Percentiles rank a stretch among this genome's conserved stretches.
phyloP scores from a whole-genome alignment of 2,888 invertebrate species.

The Polydrusus pterygomalis region DNA sequence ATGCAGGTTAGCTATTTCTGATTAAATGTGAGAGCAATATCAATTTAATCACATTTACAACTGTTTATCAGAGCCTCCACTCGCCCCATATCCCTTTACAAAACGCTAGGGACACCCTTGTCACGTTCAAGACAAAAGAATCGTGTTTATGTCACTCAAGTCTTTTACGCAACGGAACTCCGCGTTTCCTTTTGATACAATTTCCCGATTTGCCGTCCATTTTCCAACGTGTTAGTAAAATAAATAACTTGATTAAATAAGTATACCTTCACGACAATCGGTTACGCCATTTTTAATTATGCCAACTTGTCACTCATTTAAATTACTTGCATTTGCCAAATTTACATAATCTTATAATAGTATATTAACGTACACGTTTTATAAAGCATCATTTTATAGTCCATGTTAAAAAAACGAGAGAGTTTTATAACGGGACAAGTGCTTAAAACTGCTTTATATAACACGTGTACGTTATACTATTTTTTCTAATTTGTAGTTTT shows the following conservation, averaged over 20 bases:
- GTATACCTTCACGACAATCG: not conserved
- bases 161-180: not conserved
- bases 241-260: not conserved
- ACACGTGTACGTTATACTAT: no score
- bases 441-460: no score
- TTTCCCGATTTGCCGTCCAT: slow-evolving; percentile 1
- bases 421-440: no score
- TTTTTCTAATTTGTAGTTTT: no score
- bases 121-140: slow-evolving; percentile 14
- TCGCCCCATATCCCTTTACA: not conserved
- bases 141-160: slow-evolving; percentile 18
- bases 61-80: slow-evolving; percentile 1
- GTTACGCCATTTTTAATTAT: not conserved
- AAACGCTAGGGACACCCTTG: slow-evolving; percentile 16
- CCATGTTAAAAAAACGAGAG: no score
- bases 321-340: no score
- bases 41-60: not conserved
- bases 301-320: not conserved
- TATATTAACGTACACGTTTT: no score
- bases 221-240: not conserved
- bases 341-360: no score
- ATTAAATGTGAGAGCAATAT: not conserved
- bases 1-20: not conserved
- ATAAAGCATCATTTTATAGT: no score
- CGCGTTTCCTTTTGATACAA: slow-evolving; percentile 9